Evolutionary conservation across 1,140 invertebrate species (phyloP).

Genomic region (Diachasmimorpha longicaudata): DNA sequence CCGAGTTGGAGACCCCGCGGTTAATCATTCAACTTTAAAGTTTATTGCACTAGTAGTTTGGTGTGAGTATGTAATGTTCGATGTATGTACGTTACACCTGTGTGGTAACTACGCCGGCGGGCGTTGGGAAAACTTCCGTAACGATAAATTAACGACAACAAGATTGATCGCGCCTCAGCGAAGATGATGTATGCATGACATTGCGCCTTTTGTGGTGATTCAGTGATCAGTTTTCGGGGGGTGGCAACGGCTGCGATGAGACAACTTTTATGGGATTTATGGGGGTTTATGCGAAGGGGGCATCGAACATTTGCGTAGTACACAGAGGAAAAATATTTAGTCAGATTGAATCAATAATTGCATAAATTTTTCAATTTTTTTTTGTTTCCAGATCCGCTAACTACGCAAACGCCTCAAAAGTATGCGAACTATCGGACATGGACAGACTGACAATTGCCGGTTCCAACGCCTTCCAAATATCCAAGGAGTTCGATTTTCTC

Average conservation of each 20-base stretch:
- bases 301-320: no score
- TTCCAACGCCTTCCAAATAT: conserved; percentile 74
- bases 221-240: neutral
- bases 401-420: conserved; percentile 83
- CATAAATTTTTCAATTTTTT: conserved; percentile 16
- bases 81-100: neutral
- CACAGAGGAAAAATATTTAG: neutral
- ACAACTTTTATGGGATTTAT: no score
- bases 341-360: no score
- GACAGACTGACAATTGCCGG: conserved; percentile 86
- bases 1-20: conserved; percentile 7
- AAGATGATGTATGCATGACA: conserved; percentile 9
- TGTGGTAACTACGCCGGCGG: neutral
- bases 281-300: no score
- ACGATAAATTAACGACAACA: conserved; percentile 27
- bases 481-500: conserved; percentile 80
- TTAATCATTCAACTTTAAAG: conserved; percentile 13
- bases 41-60: conserved; percentile 9
- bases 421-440: conserved; percentile 88
- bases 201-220: neutral
- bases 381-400: conserved; percentile 81
- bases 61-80: conserved; percentile 2
- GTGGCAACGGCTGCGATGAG: no score
- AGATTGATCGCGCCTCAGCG: conserved; percentile 24
- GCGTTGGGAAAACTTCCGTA: conserved; percentile 9